Percentiles rank a stretch among this genome's conserved stretches.
Conservation (phyloP, 2,888 invertebrate species). For the Rhogogaster chlorosoma region DNA sequence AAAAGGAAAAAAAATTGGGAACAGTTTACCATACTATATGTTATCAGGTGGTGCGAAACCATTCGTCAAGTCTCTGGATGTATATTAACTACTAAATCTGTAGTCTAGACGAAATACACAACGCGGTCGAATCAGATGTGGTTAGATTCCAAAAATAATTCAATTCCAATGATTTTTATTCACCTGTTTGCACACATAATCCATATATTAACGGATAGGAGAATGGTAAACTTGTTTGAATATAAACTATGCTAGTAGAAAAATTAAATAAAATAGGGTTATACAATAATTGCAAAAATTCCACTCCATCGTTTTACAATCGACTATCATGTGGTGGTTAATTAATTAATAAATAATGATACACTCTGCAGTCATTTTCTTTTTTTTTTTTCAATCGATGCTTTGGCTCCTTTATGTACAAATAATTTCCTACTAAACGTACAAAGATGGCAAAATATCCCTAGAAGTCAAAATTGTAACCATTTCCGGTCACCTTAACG, state of each 20-base stretch:
- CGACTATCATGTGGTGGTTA: background rate
- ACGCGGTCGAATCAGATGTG: no score
- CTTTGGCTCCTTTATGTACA: constrained; percentile 15
- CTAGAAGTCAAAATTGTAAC: constrained; percentile 72
- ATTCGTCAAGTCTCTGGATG: background rate
- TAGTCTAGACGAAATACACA: background rate
- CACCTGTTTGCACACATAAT: no score
- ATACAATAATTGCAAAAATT: background rate
- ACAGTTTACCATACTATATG: background rate
- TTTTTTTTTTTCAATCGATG: background rate
- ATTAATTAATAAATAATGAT: background rate
- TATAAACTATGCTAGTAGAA: no score
- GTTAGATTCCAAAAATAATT: no score
- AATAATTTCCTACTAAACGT: background rate
- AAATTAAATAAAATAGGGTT: no score
- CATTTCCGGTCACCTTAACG: constrained; percentile 78
- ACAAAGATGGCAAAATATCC: background rate
- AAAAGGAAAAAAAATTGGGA: background rate
- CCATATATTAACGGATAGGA: no score
- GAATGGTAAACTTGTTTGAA: no score
- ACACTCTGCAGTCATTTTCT: background rate
- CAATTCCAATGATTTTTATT: no score
- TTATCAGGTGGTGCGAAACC: background rate
- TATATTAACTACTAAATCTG: background rate
- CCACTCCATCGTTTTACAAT: background rate